Evolutionary conservation across 2,888 invertebrate genomes (phyloP).

Genomic region (Conops quadrifasciatus): DNA sequence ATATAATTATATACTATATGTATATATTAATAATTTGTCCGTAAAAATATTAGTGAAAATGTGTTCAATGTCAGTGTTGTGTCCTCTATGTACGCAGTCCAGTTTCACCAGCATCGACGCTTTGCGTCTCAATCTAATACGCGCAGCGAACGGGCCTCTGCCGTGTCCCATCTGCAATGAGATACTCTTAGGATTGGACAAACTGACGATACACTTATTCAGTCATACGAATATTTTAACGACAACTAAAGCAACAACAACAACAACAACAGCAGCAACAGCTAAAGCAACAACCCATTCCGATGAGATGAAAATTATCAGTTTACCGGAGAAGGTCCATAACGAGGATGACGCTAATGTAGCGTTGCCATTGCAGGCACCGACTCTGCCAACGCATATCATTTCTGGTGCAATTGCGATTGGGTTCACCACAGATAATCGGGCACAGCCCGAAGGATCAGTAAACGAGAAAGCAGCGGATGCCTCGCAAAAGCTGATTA

Average conservation of each 20-base stretch:
- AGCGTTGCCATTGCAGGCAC: slow-evolving; percentile 15
- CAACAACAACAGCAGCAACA: slow-evolving; percentile 18
- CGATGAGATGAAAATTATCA: neutral
- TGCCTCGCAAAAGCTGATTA: no score
- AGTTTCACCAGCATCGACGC: slow-evolving; percentile 77
- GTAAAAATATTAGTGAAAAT: no score
- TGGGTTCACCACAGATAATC: neutral
- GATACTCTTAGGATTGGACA: slow-evolving; percentile 78
- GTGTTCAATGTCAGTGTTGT: slow-evolving; percentile 72
- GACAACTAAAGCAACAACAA: slow-evolving; percentile 30
- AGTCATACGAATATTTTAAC: slow-evolving; percentile 69
- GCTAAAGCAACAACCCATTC: no score
- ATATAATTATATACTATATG: no score
- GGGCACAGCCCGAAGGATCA: no score
- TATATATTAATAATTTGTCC: no score
- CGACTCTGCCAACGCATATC: slow-evolving; percentile 30
- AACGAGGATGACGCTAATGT: slow-evolving; percentile 42
- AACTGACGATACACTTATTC: slow-evolving; percentile 84
- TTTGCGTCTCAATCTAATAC: slow-evolving; percentile 76
- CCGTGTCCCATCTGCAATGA: slow-evolving; percentile 82
- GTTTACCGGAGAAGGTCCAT: neutral
- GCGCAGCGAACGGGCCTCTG: slow-evolving; percentile 78
- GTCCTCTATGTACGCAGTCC: slow-evolving; percentile 79
- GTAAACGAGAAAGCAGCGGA: no score
- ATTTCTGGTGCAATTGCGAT: slow-evolving; percentile 13